phyloP scores from a whole-genome alignment of 2,797 vertebrate species.

The Delichon dasypus region DNA sequence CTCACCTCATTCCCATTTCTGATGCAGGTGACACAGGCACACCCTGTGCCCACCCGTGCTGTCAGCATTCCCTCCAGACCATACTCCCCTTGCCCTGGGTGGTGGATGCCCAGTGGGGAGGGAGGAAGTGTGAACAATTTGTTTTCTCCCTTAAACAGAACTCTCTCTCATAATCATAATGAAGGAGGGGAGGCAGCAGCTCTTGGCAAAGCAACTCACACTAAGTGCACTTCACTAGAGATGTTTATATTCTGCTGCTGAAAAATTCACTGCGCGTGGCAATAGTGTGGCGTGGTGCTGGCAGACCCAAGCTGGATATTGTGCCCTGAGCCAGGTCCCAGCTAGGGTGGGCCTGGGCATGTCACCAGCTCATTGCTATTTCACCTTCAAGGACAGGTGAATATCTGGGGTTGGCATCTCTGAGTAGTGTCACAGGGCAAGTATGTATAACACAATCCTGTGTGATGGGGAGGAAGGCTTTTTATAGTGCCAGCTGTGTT shows the following conservation, averaged over 20 bases:
- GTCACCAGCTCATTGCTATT: background rate
- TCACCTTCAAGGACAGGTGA: background rate
- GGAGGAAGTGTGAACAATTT: background rate
- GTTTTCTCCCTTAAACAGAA: constrained; percentile 12
- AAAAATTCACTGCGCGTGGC: background rate
- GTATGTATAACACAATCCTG: background rate
- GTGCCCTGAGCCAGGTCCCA: background rate
- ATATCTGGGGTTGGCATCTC: background rate
- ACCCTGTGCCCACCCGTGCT: background rate
- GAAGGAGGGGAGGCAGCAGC: constrained; percentile 21
- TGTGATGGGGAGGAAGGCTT: background rate
- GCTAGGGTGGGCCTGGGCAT: background rate
- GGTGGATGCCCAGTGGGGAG: background rate
- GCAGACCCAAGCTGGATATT: background rate
- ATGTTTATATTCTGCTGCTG: constrained; percentile 43
- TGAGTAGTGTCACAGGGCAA: too few relatives aligned
- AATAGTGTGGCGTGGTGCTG: background rate
- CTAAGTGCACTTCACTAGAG: constrained; percentile 36
- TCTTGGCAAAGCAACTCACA: constrained; percentile 29
- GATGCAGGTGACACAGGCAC: background rate
- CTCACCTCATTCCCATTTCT: background rate
- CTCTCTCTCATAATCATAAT: background rate
- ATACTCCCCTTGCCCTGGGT: background rate
- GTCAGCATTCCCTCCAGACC: background rate
- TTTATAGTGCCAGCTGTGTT: background rate